A percentile compares a stretch with the other conserved stretches of the same genome.
phyloP scores from a whole-genome alignment of 2,888 invertebrate species.

The Tuberolachnus salignus region DNA sequence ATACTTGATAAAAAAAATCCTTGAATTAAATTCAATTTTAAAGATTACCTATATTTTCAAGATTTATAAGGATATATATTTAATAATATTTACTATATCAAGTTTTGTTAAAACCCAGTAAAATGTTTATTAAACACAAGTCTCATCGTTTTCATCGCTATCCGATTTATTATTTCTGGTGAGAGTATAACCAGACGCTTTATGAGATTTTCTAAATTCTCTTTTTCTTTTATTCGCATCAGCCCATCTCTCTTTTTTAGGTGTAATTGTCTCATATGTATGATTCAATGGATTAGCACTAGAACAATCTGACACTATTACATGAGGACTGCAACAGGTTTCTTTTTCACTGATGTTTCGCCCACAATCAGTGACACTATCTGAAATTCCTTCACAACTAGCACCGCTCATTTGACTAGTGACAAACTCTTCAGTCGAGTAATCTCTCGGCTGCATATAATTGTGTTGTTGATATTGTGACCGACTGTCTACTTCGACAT shows the following conservation, averaged over 20 bases:
- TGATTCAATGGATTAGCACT: constrained; percentile 52
- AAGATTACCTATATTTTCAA: not conserved
- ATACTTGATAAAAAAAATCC: not conserved
- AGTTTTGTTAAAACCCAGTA: constrained; percentile 1
- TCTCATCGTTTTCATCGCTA: constrained; percentile 49
- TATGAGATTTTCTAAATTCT: constrained; percentile 37
- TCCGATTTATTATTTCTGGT: constrained; percentile 48
- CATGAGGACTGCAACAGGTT: constrained; percentile 59
- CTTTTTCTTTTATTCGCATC: constrained; percentile 49
- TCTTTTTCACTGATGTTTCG: constrained; percentile 59
- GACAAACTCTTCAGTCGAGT: constrained; percentile 57
- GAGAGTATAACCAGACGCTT: constrained; percentile 32
- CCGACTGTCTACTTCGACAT: constrained; percentile 46
- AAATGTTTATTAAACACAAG: constrained; percentile 41
- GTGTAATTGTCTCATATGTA: constrained; percentile 43
- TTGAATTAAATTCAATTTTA: not conserved
- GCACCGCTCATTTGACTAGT: constrained; percentile 57
- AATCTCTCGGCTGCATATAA: constrained; percentile 58
- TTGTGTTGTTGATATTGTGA: constrained; percentile 51
- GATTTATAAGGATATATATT: not conserved
- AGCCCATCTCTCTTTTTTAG: constrained; percentile 42
- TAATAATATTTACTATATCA: not conserved
- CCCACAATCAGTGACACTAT: constrained; percentile 59
- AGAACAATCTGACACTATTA: constrained; percentile 49
- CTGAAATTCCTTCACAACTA: constrained; percentile 57